phyloP scores from a whole-genome alignment of 1,140 invertebrate genomes.

The Brachionus rubens region DNA sequence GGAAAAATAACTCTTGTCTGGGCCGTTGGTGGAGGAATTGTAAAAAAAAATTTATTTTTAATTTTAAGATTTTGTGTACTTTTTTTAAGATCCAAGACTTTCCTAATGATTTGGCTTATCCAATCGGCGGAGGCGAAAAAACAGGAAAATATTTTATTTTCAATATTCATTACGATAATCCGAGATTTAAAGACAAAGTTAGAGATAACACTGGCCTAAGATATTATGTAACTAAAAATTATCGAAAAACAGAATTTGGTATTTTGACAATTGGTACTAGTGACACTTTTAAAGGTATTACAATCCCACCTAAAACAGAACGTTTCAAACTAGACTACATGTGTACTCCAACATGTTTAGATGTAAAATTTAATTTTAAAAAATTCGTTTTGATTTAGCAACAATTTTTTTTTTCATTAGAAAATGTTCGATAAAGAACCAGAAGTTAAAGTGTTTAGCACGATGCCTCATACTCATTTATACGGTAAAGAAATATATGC shows the following conservation, averaged over 20 bases:
- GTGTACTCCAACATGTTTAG: neutral
- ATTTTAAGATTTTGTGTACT: neutral
- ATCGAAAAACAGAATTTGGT: constrained; percentile 22
- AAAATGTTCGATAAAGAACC: constrained; percentile 19
- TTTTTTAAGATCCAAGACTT: constrained; percentile 15
- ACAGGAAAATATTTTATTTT: constrained; percentile 20
- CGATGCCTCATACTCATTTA: constrained; percentile 23
- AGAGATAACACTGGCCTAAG: neutral
- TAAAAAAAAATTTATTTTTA: neutral
- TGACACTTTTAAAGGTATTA: neutral
- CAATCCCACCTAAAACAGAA: constrained; percentile 17
- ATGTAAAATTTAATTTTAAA: neutral
- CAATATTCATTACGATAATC: constrained; percentile 41
- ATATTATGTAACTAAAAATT: constrained; percentile 34
- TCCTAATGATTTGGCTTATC: constrained; percentile 34
- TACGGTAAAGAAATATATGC: constrained; percentile 12
- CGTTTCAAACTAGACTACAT: neutral
- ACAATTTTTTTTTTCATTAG: neutral
- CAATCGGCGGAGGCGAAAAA: neutral
- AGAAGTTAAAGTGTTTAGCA: constrained; percentile 31
- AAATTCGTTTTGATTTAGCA: neutral
- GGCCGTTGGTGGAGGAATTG: constrained; percentile 12
- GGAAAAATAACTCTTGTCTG: neutral
- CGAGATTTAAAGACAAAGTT: neutral
- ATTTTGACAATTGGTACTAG: neutral